Conservation (phyloP, 2,797 vertebrate species). For the Podargus strigoides region DNA sequence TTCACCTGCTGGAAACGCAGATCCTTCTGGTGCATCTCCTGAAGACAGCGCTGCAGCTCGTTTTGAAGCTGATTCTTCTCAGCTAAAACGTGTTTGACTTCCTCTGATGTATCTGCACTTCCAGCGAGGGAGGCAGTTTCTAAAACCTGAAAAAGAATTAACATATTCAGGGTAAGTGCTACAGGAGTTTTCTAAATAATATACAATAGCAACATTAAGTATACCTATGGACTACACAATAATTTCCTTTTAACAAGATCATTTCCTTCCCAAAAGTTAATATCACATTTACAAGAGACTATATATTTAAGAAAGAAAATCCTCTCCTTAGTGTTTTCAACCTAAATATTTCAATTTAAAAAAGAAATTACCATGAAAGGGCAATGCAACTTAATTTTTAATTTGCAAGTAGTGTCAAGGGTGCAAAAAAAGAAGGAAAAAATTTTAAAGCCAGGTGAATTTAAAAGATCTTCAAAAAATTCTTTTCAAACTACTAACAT, state of each 20-base stretch:
- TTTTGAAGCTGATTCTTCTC: conserved; percentile 75
- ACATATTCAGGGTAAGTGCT: not conserved
- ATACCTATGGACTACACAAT: not conserved
- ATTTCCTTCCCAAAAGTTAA: not conserved
- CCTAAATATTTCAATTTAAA: not conserved
- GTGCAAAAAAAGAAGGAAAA: not conserved
- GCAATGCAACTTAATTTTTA: not conserved
- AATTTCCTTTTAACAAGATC: not conserved
- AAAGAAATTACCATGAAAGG: not conserved
- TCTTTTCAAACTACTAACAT: not conserved
- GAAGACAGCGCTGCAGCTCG: conserved; percentile 80
- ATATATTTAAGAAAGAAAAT: not conserved
- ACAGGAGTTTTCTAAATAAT: not conserved
- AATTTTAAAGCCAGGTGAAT: not conserved
- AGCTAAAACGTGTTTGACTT: conserved; percentile 52
- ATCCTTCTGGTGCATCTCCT: conserved; percentile 85
- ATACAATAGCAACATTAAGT: not conserved
- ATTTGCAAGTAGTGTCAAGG: not conserved
- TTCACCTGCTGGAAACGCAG: conserved; percentile 80
- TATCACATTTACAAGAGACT: not conserved
- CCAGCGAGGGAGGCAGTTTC: conserved; percentile 62
- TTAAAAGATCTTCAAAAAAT: not conserved
- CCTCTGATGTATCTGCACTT: conserved; percentile 45
- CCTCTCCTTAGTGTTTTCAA: not conserved
- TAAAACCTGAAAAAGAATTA: conserved; percentile 43